phyloP scores from a whole-genome alignment of 2,113 vertebrate species.

The Ceyx margarethae region DNA sequence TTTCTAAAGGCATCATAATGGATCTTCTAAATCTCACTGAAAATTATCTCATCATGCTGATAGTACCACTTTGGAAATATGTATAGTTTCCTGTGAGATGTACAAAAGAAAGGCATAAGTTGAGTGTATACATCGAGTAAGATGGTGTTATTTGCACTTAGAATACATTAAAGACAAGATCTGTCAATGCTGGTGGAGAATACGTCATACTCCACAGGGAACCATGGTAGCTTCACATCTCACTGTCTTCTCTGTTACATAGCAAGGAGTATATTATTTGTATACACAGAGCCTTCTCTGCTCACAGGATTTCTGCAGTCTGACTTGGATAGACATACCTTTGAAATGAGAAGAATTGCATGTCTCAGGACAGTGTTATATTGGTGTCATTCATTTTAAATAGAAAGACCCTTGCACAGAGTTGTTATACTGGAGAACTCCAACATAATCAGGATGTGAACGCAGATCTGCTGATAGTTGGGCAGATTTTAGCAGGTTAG shows the following conservation, averaged over 20 bases:
- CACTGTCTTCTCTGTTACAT: neutral
- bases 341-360: neutral
- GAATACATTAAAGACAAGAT: neutral
- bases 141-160: neutral
- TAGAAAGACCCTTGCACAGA: neutral
- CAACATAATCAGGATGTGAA: neutral
- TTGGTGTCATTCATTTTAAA: neutral
- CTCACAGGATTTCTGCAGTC: neutral
- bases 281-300: neutral
- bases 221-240: fast-evolving
- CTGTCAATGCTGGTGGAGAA: neutral
- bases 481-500: neutral
- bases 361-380: neutral
- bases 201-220: neutral
- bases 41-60: neutral
- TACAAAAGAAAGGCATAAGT: neutral
- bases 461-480: neutral
- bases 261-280: neutral
- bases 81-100: neutral
- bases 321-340: neutral
- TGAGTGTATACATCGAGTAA: neutral
- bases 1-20: neutral
- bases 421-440: neutral
- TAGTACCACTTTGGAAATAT: neutral
- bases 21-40: neutral